Evolutionary conservation across 2,797 vertebrate species (phyloP).

Genomic region (Ctenochaetus hawaiiensis): DNA sequence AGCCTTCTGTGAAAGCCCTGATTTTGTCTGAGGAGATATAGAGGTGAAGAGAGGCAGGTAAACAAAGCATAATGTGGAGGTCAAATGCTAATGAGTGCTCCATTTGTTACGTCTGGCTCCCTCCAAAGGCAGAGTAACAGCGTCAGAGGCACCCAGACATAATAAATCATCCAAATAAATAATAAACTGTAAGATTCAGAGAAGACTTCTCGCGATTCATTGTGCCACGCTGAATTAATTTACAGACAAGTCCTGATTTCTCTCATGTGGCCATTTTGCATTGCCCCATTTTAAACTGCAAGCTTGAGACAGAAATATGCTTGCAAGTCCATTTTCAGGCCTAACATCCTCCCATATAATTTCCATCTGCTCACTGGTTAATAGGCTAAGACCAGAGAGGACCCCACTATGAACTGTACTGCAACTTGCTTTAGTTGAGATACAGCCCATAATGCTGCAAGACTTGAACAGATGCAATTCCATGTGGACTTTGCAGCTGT

Average conservation of each 20-base stretch:
- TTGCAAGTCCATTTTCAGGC: constrained; percentile 55
- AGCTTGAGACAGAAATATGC: constrained; percentile 46
- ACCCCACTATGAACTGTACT: constrained; percentile 55
- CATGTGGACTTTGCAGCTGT: constrained; percentile 80
- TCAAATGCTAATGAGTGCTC: constrained; percentile 83
- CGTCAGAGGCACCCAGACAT: constrained; percentile 63
- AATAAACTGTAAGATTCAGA: constrained; percentile 57
- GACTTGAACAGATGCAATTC: constrained; percentile 75
- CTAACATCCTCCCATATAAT: constrained; percentile 52
- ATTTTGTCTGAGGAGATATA: constrained; percentile 78
- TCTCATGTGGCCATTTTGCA: constrained; percentile 66
- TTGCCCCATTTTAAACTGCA: constrained; percentile 59
- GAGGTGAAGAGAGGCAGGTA: constrained; percentile 78
- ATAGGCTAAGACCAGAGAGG: constrained; percentile 70
- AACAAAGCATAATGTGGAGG: constrained; percentile 84
- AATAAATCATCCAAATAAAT: constrained; percentile 82
- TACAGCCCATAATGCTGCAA: constrained; percentile 45
- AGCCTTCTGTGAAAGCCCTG: constrained; percentile 64
- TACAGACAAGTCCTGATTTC: constrained; percentile 61
- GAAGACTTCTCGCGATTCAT: constrained; percentile 50
- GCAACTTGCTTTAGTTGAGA: constrained; percentile 56
- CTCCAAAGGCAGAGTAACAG: constrained; percentile 71
- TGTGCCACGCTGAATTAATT: constrained; percentile 59
- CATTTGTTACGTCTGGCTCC: constrained; percentile 76
- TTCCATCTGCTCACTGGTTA: constrained; percentile 74